Evolutionary conservation across 2,888 invertebrate genomes (phyloP).

Genomic region (Drosophila subquinaria): DNA sequence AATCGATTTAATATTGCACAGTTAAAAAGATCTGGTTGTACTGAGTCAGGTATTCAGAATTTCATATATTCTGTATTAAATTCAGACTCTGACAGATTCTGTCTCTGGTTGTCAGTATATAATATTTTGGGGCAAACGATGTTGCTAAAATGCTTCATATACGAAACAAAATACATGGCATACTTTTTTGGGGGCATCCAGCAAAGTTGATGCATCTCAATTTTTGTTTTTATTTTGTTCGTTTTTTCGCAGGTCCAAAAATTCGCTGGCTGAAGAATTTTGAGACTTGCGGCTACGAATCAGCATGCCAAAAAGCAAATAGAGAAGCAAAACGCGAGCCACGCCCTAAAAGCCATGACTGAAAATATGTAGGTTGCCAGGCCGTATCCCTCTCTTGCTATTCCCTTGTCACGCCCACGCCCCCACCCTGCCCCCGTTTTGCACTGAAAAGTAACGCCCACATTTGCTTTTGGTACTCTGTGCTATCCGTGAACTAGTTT

Average conservation of each 20-base stretch:
- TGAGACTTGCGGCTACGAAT: slow-evolving; percentile 75
- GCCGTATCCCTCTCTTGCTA: slow-evolving; percentile 17
- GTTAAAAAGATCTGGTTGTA: background rate
- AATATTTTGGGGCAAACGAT: slow-evolving; percentile 6
- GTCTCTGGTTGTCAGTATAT: background rate
- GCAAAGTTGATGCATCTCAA: slow-evolving; percentile 22
- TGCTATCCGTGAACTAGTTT: slow-evolving; percentile 76
- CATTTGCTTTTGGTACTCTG: slow-evolving; percentile 11
- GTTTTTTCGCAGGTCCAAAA: slow-evolving; percentile 25
- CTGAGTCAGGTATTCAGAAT: background rate
- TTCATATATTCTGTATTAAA: background rate
- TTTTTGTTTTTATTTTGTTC: slow-evolving; percentile 1
- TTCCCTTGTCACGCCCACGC: slow-evolving; percentile 12
- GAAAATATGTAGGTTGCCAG: slow-evolving; percentile 74
- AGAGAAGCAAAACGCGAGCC: slow-evolving; percentile 41
- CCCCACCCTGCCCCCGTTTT: background rate
- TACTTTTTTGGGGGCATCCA: slow-evolving; percentile 56
- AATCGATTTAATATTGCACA: background rate
- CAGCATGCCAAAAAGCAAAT: slow-evolving; percentile 73
- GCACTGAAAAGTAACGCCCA: slow-evolving; percentile 4
- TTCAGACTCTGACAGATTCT: slow-evolving; percentile 1
- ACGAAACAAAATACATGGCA: slow-evolving; percentile 62
- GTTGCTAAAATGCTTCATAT: slow-evolving; percentile 42
- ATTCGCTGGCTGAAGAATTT: slow-evolving; percentile 67
- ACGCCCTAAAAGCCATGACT: slow-evolving; percentile 54